Conservation (phyloP, 2,888 invertebrate genomes). For the Rhaphigaster nebulosa region DNA sequence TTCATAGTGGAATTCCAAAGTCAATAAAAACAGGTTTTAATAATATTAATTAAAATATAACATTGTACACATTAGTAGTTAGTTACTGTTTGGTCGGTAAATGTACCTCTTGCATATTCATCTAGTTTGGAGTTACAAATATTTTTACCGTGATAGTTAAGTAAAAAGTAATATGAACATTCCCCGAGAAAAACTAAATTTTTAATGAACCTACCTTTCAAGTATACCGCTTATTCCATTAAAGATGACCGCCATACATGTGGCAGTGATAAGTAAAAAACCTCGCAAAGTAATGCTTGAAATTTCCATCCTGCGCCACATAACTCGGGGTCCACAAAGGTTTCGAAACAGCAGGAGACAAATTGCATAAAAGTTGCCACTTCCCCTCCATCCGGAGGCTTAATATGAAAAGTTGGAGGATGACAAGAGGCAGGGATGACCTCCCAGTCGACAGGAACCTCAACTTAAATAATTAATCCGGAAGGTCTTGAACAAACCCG, state of each 20-base stretch:
- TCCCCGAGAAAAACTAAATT: too few species aligned
- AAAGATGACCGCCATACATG: neutral
- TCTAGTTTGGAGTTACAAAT: too few species aligned
- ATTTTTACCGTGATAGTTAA: too few species aligned
- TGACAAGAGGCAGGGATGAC: neutral
- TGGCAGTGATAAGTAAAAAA: neutral
- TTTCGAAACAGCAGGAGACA: conserved; percentile 3
- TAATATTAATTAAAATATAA: too few species aligned
- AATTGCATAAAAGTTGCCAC: neutral
- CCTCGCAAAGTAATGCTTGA: neutral
- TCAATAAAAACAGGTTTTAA: too few species aligned
- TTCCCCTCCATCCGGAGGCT: neutral
- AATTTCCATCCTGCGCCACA: neutral
- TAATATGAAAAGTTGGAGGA: neutral
- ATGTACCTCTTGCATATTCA: too few species aligned
- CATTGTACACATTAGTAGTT: too few species aligned
- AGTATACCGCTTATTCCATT: neutral
- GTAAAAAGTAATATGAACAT: too few species aligned
- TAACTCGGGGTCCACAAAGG: neutral
- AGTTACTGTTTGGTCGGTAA: too few species aligned
- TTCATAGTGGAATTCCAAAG: too few species aligned
- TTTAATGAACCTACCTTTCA: too few species aligned
- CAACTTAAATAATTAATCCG: conserved; percentile 46
- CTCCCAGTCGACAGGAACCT: neutral
- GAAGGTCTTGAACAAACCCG: neutral